Evolutionary conservation across 1,140 invertebrate species (phyloP), one percentile per base, ranked within the genome.

Genomic region (Notospermus geniculatus): DNA sequence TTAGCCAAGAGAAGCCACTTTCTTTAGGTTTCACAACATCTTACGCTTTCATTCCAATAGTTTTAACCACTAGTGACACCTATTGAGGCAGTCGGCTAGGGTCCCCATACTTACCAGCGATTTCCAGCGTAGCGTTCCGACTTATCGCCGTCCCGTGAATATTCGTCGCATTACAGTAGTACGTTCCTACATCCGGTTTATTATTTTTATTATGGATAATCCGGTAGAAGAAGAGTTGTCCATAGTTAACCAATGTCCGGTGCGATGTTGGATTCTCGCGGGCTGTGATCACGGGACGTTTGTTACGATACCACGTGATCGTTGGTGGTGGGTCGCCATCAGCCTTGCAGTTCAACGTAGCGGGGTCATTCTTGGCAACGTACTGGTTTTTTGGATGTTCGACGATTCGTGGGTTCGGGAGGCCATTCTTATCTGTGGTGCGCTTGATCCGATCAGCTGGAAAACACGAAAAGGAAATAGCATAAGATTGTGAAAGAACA

Each of bases 111-210:
- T 89, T 85, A 97, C 93, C 90, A 82, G 94, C 93, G 75, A 97
- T 91, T 82, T 93, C 90, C 60, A 97, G 86, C 43, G 92, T 93
- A 67, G 93, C 95, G 84, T 97, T 96, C 65, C 89, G 87, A 80
- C 92, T 95, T 72, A 87, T 85, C 46, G 88, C 91, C 71, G 87
- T 88, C 69, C 93, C 93, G 27, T 90, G 90, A 27, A 76, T 71
- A 81, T 97, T 98, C 64, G 87, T 88, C 22, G 95, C 95, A 65
- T 93, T 90, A 82, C 95, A 97, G 88, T 92, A 95, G 79, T 97
- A 98, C 5, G 67, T 64, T 57, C 74, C 73, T 11, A 73, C 67
- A 64, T 78, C 73, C 23, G 73, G 70, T 66, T 78, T 76, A 63
- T 67, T 59, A 60, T 71, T 71, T 59, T 72, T 73, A 65, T 71